These are phyloP conservation scores for Zaprionus ornatus DNA, from an alignment of 1,140 invertebrate species.

Conservation along the genomic window DNA sequence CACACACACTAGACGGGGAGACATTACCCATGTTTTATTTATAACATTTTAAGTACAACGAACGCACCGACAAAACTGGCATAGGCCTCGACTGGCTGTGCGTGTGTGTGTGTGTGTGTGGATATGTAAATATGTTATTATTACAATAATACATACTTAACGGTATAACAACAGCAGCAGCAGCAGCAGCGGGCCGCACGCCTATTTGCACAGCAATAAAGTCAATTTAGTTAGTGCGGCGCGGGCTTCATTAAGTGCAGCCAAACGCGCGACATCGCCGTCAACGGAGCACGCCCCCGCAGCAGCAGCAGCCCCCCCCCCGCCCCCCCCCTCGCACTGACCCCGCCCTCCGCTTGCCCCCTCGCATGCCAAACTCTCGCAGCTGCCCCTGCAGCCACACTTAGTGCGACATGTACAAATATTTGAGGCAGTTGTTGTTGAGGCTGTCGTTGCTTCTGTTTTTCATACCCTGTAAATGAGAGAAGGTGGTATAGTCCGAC, in stretches of 20 bases:
- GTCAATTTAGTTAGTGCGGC: constrained; percentile 71
- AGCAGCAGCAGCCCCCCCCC: not conserved
- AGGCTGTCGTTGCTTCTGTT: constrained; percentile 5
- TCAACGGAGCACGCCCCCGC: constrained; percentile 32
- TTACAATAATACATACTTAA: constrained; percentile 73
- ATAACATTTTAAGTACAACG: constrained; percentile 70
- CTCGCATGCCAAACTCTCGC: not conserved
- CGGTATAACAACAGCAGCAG: constrained; percentile 30
- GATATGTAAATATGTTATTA: constrained; percentile 71
- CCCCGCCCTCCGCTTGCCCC: not conserved
- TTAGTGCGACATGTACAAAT: constrained; percentile 56
- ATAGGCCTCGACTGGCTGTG: constrained; percentile 30
- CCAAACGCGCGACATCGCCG: constrained; percentile 65
- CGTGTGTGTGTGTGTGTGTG: constrained; percentile 4
- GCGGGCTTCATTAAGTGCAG: constrained; percentile 75
- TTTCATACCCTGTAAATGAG: not conserved
- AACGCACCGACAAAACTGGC: constrained; percentile 63
- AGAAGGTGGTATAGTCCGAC: not conserved
- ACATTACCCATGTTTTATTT: constrained; percentile 70
- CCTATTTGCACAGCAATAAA: constrained; percentile 79
- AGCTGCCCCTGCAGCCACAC: constrained; percentile 38
- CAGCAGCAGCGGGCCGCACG: constrained; percentile 27
- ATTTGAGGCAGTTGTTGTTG: constrained; percentile 40
- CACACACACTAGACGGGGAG: constrained; percentile 1
- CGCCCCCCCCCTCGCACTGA: not conserved